Evolutionary conservation across 2,797 vertebrate genomes (phyloP).

Genomic region (Enteromius thamalakanensis): DNA sequence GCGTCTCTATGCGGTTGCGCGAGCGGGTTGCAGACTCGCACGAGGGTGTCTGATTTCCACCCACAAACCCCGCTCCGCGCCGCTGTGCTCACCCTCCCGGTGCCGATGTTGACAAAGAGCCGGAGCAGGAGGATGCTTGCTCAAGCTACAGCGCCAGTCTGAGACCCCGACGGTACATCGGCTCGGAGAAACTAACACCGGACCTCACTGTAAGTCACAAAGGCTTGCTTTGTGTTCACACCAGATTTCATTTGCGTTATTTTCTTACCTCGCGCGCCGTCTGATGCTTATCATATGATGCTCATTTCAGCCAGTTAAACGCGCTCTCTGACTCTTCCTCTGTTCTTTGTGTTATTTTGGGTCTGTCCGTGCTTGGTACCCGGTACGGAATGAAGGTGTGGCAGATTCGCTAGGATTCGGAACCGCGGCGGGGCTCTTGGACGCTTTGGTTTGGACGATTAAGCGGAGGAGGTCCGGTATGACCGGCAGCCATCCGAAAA

Average conservation of each 20-base stretch:
- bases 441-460: constrained; percentile 67
- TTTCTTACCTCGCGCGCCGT: constrained; percentile 66
- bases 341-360: constrained; percentile 53
- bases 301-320: constrained; percentile 69
- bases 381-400: constrained; percentile 77
- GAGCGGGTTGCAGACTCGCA: constrained; percentile 62
- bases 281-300: constrained; percentile 82
- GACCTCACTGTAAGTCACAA: constrained; percentile 71
- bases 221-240: constrained; percentile 75
- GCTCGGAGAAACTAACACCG: constrained; percentile 29
- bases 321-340: constrained; percentile 74
- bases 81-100: constrained; percentile 64
- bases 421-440: constrained; percentile 53
- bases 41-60: constrained; percentile 69
- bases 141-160: constrained; percentile 6
- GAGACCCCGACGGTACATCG: constrained; percentile 12
- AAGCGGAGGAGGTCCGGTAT: constrained; percentile 45
- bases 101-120: constrained; percentile 82
- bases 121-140: constrained; percentile 33
- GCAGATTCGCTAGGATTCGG: constrained; percentile 74
- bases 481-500: constrained; percentile 42
- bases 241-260: constrained; percentile 63
- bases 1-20: constrained; percentile 65
- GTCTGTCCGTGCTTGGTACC: constrained; percentile 4
- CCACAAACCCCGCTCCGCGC: constrained; percentile 66